Percentiles rank a stretch among this genome's conserved stretches.
Evolutionary conservation across 2,113 vertebrate species (phyloP).

Genomic region (Oriolus oriolus): DNA sequence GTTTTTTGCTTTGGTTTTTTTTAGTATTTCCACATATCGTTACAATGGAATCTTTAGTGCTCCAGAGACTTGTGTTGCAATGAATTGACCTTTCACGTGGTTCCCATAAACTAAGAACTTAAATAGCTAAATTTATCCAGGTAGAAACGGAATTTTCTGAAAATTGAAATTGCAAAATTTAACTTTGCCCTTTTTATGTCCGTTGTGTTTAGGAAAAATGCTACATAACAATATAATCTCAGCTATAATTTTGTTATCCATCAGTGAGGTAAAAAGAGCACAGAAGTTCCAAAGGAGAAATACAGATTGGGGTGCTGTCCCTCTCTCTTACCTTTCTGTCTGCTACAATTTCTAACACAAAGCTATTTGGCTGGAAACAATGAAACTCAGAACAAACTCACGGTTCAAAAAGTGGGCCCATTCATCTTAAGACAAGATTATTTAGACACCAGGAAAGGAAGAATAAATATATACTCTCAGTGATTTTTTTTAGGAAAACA

Average conservation of each 20-base stretch:
- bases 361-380: background rate
- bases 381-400: background rate
- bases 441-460: background rate
- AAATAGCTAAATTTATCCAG: background rate
- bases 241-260: background rate
- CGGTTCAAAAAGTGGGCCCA: background rate
- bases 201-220: background rate
- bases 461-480: background rate
- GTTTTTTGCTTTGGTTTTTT: background rate
- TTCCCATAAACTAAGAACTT: background rate
- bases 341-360: background rate
- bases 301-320: background rate
- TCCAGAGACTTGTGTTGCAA: background rate
- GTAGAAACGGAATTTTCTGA: background rate
- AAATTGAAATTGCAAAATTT: background rate
- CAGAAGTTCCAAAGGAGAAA: background rate
- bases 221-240: background rate
- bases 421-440: background rate
- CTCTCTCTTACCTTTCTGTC: background rate
- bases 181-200: background rate
- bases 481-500: background rate
- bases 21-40: background rate
- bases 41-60: background rate
- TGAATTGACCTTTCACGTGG: background rate
- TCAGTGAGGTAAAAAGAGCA: background rate